Percentiles rank a stretch among this genome's conserved stretches.
Evolutionary conservation across 1,140 invertebrate genomes (phyloP).

Genomic region (Xylocopa sonorina): DNA sequence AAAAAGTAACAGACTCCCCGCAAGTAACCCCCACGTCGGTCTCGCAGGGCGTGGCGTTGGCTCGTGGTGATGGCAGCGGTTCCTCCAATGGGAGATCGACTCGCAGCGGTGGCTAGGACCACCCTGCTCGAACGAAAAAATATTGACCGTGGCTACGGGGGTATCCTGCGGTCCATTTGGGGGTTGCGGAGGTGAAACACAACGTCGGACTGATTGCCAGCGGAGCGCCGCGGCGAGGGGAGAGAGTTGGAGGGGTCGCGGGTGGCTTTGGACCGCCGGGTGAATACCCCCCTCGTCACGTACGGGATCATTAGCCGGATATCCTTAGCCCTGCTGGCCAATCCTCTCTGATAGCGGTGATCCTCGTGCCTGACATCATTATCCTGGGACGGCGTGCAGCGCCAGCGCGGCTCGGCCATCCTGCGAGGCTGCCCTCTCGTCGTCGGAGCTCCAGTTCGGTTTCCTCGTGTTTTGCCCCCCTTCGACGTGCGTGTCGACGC

Average conservation of each 20-base stretch:
- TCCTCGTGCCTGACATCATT: conserved; percentile 73
- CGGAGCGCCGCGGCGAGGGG: conserved; percentile 12
- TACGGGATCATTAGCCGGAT: conserved; percentile 77
- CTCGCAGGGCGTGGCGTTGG: conserved; percentile 70
- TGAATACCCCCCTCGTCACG: conserved; percentile 76
- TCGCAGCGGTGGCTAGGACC: conserved; percentile 25
- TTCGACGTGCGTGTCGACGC: neutral
- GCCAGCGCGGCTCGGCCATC: conserved; percentile 59
- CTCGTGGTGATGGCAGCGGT: conserved; percentile 71
- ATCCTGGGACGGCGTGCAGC: conserved; percentile 67
- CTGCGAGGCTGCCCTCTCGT: conserved; percentile 17
- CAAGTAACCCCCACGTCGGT: conserved; percentile 75
- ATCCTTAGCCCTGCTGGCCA: conserved; percentile 73
- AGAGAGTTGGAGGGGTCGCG: conserved; percentile 20
- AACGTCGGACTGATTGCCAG: conserved; percentile 64
- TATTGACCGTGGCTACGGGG: conserved; percentile 77
- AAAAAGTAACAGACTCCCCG: conserved; percentile 77
- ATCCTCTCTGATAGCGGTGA: conserved; percentile 70
- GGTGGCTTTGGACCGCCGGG: conserved; percentile 53
- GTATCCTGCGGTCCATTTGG: conserved; percentile 81
- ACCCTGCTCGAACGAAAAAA: conserved; percentile 76
- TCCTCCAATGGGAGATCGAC: conserved; percentile 49
- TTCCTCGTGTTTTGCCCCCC: conserved; percentile 40
- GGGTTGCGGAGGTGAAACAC: conserved; percentile 79
- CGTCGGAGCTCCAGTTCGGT: conserved; percentile 33